A percentile compares a stretch with the other conserved stretches of the same genome.
phyloP scores from a whole-genome alignment of 1,140 invertebrate genomes.

The Drosophila fuyamai region DNA sequence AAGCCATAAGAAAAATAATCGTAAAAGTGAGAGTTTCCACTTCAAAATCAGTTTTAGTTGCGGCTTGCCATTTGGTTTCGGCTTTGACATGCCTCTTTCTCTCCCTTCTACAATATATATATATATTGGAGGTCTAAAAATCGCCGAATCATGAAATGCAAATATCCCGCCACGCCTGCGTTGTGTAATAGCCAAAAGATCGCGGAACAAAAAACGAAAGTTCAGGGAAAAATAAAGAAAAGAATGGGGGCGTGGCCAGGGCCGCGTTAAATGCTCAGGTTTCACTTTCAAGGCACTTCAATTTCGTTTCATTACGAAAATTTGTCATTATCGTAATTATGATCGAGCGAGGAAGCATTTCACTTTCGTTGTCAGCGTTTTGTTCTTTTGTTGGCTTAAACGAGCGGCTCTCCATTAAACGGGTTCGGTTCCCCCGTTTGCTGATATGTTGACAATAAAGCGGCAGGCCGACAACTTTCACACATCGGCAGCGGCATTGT shows the following conservation, averaged over 20 bases:
- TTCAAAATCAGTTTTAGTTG: slow-evolving; percentile 67
- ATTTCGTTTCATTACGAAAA: slow-evolving; percentile 68
- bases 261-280: slow-evolving; percentile 75
- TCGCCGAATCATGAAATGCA: slow-evolving; percentile 49
- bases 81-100: slow-evolving; percentile 33
- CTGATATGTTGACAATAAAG: slow-evolving; percentile 79
- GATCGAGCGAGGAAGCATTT: slow-evolving; percentile 66
- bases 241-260: slow-evolving; percentile 30
- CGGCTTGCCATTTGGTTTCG: slow-evolving; percentile 45
- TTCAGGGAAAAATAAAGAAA: slow-evolving; percentile 23
- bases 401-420: slow-evolving; percentile 56
- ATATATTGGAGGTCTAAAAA: slow-evolving; percentile 6
- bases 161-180: slow-evolving; percentile 54
- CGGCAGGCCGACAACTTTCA: slow-evolving; percentile 78
- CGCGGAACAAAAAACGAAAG: slow-evolving; percentile 37
- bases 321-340: slow-evolving; percentile 76
- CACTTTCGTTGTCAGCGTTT: slow-evolving; percentile 70
- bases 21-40: slow-evolving; percentile 83
- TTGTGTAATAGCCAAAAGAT: slow-evolving; percentile 65
- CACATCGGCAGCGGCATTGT: slow-evolving; percentile 61
- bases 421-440: slow-evolving; percentile 50
- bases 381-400: slow-evolving; percentile 77
- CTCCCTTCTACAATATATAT: slow-evolving; percentile 23
- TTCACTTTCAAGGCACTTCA: slow-evolving; percentile 81
- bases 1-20: slow-evolving; percentile 82